Evolutionary conservation across 2,888 invertebrate genomes (phyloP), one percentile per base, ranked within the genome.

Genomic region (Pollenia angustigena): DNA sequence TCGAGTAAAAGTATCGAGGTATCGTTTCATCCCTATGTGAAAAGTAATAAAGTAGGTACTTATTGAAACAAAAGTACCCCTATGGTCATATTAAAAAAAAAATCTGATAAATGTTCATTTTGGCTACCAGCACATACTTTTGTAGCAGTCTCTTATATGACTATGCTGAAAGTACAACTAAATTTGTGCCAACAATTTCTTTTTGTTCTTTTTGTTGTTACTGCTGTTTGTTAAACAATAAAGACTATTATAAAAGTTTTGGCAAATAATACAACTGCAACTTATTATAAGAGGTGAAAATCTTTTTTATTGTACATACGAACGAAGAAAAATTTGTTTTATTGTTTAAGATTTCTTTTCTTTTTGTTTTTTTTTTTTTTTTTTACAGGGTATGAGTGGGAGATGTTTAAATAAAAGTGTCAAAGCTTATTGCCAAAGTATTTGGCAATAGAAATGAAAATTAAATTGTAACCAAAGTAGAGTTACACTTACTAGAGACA

Each of bases 351-450:
- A 23, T 68, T 46, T 32, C 32, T 32, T 32, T 32, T 32, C 32
- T 6, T 32, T 2, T 32, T 12, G n/a, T n/a, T n/a, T n/a, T n/a
- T n/a, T 6, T 32, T 2, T 11, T 54, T 48, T 11, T 48, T 48
- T 50, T 50, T 18, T 58, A 18, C 16, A 56, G 32, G 23, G 60
- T 44, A 42, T 50, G 52, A 56, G 78, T 44, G 50, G 58, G 46
- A 66, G 54, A 62, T 58, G 75, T 62, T 81, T 60, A 78, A 74
- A 78, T 62, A 75, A 87, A 87, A 83, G 81, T 87, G 85, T 85
- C 83, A 83, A 78, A 76, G 72, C 52, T 76, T 85, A 83, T 81
- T 87, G 80, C 68, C 83, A 85, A 85, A 87, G 68, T 83, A 62
- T 81, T 84, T 87, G 81, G 60, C 83, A 87, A 68, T 46, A 56